Evolutionary conservation across 1,140 invertebrate genomes (phyloP).

Genomic region (Pemphigus obesinymphae): DNA sequence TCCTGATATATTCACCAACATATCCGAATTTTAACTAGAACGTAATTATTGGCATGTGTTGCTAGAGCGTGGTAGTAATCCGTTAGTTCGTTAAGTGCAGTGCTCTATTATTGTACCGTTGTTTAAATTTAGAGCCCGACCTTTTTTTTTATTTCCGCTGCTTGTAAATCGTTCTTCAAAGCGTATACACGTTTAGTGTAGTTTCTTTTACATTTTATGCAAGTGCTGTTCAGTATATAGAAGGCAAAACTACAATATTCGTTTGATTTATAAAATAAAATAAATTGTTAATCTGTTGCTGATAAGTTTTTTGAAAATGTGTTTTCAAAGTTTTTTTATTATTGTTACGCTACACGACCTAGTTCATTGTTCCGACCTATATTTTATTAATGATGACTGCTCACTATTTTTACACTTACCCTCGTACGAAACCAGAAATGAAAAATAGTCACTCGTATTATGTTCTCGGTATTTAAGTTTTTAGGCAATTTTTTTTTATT

Average conservation of each 20-base stretch:
- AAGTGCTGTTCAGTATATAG: too few species aligned
- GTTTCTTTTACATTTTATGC: background rate
- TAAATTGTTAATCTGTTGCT: too few species aligned
- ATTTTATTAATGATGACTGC: background rate
- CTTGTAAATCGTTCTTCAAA: background rate
- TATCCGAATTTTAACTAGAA: background rate
- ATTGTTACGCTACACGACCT: background rate
- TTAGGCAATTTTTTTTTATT: too few species aligned
- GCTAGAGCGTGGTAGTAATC: background rate
- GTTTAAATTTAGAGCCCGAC: constrained; percentile 33
- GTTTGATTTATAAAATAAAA: too few species aligned
- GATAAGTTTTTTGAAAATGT: too few species aligned
- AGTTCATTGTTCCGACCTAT: background rate
- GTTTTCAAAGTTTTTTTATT: too few species aligned
- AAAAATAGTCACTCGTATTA: background rate
- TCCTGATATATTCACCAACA: too few species aligned
- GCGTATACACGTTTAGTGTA: background rate
- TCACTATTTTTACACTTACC: background rate
- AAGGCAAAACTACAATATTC: background rate
- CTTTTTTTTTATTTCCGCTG: constrained; percentile 7
- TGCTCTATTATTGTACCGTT: constrained; percentile 32
- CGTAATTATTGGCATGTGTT: constrained; percentile 4
- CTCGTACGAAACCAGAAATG: background rate
- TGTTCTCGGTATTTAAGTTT: background rate
- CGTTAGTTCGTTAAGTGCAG: constrained; percentile 13